Evolutionary conservation across 2,888 invertebrate genomes (phyloP), one percentile per base, ranked within the genome.

Genomic region (Chaetogeoica ovagalla): DNA sequence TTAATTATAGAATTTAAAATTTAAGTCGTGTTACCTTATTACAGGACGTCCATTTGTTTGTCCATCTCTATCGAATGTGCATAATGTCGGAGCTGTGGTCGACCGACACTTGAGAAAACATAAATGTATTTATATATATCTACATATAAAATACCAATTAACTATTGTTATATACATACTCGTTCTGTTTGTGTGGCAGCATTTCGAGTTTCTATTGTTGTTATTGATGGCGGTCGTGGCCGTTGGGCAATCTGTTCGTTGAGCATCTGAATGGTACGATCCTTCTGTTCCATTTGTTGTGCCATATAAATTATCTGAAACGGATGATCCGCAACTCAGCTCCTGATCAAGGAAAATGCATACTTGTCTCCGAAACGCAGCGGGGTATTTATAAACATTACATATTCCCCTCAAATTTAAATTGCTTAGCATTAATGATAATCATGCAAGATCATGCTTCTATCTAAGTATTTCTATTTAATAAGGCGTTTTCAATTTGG

Each of bases 111-210:
- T 52, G 17, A 63, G 23, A 48, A 60, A 69, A 62, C n/a, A 43
- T 43, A 60, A 66, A 57, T 57, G 13, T 43, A 48, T 48, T 63
- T 60, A n/a, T 17, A 23, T 23, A 9, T 30, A 60, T 9, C 5
- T 30, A 60, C 3, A n/a, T n/a, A 57, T 11, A 63, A 63, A 37
- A 37, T 17, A 7, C 11, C 6, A 37, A 2, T 62, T 30, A 48
- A 48, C 2, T 48, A 11, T 48, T 48, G 1, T 48, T 48, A 48
- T 48, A 48, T 48, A 84, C 87, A 86, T 88, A 94, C 94, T 90
- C 94, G 90, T 86, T 94, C 94, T 52, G 94, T 94, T 88, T 94
- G 94, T 84, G 94, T 94, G 85, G 94, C 93, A 84, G 92, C 93
- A 87, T 93, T 94, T 79, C 63, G 71, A 3, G 57, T 79, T 79